A percentile compares a stretch with the other conserved stretches of the same genome.
phyloP scores from a whole-genome alignment of 1,140 invertebrate species.

The Colletes gigas region DNA sequence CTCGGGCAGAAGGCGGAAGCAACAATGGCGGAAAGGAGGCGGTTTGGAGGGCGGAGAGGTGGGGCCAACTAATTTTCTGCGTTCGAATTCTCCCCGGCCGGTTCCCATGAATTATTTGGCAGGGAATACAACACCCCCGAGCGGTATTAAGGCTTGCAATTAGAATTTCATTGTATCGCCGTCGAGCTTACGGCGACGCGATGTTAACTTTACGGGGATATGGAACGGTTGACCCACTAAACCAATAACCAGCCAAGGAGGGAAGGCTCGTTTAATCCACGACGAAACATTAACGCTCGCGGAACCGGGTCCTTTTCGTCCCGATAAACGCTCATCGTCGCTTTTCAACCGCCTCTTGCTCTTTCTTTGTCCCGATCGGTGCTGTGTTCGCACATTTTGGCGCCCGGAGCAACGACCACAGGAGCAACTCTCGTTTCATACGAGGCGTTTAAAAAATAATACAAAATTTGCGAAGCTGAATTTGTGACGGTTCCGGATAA shows the following conservation, averaged over 20 bases:
- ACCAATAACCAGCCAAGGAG: neutral
- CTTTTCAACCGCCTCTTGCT: too few relatives aligned
- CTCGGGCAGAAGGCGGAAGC: neutral
- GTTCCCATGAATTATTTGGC: slow-evolving; percentile 21
- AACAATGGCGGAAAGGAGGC: neutral
- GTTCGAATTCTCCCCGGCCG: slow-evolving; percentile 29
- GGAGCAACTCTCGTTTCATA: too few relatives aligned
- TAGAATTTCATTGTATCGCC: slow-evolving; percentile 40
- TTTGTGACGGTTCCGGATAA: too few relatives aligned
- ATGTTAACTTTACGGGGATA: slow-evolving; percentile 2
- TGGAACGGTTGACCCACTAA: neutral
- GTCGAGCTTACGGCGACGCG: slow-evolving; percentile 12
- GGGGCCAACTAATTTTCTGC: slow-evolving; percentile 24
- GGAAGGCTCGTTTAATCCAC: slow-evolving; percentile 6
- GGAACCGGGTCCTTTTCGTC: neutral
- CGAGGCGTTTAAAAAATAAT: too few relatives aligned
- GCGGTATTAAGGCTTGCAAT: slow-evolving; percentile 33
- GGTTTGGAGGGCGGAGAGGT: too few relatives aligned
- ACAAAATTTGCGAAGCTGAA: too few relatives aligned
- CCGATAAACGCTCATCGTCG: too few relatives aligned
- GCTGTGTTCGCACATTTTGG: too few relatives aligned
- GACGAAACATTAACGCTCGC: neutral
- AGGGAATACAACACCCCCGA: slow-evolving; percentile 16
- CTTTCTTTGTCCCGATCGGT: too few relatives aligned
- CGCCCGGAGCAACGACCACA: too few relatives aligned